Conservation (phyloP, 2,888 invertebrate species). For the Drosophila lutescens region DNA sequence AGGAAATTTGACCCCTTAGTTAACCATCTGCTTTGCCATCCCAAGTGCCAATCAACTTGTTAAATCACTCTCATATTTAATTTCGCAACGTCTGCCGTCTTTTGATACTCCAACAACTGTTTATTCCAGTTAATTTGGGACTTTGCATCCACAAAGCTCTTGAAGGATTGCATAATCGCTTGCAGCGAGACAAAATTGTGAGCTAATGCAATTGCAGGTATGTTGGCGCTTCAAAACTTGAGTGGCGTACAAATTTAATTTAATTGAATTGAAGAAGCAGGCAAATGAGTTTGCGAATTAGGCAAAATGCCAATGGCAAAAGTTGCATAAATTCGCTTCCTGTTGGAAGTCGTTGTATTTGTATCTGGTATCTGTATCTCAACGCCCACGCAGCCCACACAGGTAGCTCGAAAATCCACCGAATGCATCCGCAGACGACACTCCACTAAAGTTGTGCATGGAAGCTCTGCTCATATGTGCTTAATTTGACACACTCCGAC, state of each 20-base stretch:
- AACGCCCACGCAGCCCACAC: constrained; percentile 25
- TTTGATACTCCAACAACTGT: constrained; percentile 19
- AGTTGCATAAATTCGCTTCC: constrained; percentile 25
- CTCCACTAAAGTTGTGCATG: constrained; percentile 21
- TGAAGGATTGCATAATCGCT: constrained; percentile 44
- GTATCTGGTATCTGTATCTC: constrained; percentile 17
- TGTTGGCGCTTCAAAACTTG: constrained; percentile 31
- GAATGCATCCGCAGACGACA: constrained; percentile 16
- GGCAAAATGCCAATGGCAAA: constrained; percentile 53
- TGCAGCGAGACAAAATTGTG: constrained; percentile 19
- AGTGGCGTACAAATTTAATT: constrained; percentile 48
- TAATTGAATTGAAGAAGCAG: constrained; percentile 58
- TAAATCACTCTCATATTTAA: neutral
- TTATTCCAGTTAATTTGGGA: constrained; percentile 32
- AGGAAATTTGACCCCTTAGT: neutral
- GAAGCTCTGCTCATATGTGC: constrained; percentile 38
- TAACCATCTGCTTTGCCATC: neutral
- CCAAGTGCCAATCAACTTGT: constrained; percentile 6
- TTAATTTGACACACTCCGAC: constrained; percentile 68
- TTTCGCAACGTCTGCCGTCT: neutral
- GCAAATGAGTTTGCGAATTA: constrained; percentile 44
- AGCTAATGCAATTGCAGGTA: constrained; percentile 49
- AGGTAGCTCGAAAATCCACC: constrained; percentile 8
- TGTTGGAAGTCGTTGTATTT: neutral
- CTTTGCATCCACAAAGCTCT: constrained; percentile 40